Base-by-base conservation (phyloP, 2,113 vertebrate species). In the Clarias batrachus region DNA sequence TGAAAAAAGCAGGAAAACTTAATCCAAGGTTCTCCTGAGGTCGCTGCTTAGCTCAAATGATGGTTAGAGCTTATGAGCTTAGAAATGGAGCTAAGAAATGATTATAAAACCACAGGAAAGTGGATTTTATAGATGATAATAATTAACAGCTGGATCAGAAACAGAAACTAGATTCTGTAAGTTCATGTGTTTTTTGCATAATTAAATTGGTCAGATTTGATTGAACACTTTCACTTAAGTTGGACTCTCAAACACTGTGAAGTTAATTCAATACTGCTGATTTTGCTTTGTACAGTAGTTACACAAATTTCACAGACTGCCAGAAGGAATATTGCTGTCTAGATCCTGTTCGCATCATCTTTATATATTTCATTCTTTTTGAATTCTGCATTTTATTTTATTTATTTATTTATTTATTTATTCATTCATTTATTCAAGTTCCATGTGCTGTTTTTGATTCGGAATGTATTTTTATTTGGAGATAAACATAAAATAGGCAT, bases 51-150 rank as follows among this genome's bases (percentile, higher is more conserved):
- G 76, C 63, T 48, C 27, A 21, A 79, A 57, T 4, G 37, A 37
- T 33, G 60, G 19, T 21, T 81, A 63, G 33, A 81, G 79, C 79
- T 81, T 41, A 41, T 41, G 41, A 41, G 59, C 79, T 81, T 41
- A 60, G 56, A 59, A 80, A 33, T 21, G 33, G 14, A 57, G 77
- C 77, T 57, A 21, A 62, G 27, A 62, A 63, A 81, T 41, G 57
- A 60, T 62, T 60, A 59, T 9, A 60, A 81, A 17, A 33, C 19
- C 0, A 2, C 14, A 66, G 19, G 13, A 25, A 70, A 27, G 16
- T 33, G 25, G 48, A 79, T 78, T n/a, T 85, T 62, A 6, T 27
- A 13, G 25, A 48, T 3, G 54, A 30, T 30, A 27, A 30, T 60
- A 48, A 57, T 10, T 10, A 70, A 48, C 57, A 30, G 41, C 21